Evolutionary conservation across 1,140 invertebrate species (phyloP), one percentile per base, ranked within the genome.

Genomic region (Drosophila novamexicana): DNA sequence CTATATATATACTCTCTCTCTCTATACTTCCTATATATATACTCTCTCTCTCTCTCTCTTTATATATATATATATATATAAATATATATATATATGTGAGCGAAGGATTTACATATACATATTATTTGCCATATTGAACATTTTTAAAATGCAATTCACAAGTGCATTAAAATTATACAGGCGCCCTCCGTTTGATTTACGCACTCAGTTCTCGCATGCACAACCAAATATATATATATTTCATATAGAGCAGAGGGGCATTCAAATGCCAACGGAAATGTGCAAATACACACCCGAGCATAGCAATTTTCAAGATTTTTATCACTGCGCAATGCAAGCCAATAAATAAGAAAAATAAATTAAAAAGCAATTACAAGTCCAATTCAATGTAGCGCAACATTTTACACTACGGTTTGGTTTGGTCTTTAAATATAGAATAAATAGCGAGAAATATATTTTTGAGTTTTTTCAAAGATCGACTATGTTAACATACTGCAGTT

Each of bases 81-180:
- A 10, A 37, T 6, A 14, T 37, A 50, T 32, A n/a, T 29, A 36
- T 53, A 2, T 18, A 32, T 18, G n/a, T 59, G n/a, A 14, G 14
- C 14, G 14, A 14, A 14, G 14, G 14, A 14, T 14, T 14, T 14
- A 14, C 14, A 14, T 14, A 14, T 14, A 14, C 14, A 14, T 14
- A 14, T 14, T 77, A 59, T 63, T 73, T 50, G 56, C 53, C 80
- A 45, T 53, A 64, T 78, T 40, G 39, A 8, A 65, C 74, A 77
- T 66, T 82, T 79, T 47, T 67, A 77, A 77, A 75, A 47, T 82
- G 59, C 75, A 37, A 52, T 79, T 62, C 62, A 70, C 75, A 81
- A 81, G 73, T 77, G 68, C 74, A 77, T 22, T 22, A 42, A 78
- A 79, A 78, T 73, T 79, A 79, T 67, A 75, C 54, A 57, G 39